Evolutionary conservation across 2,888 invertebrate species (phyloP).

Genomic region (Prosapia bicincta): DNA sequence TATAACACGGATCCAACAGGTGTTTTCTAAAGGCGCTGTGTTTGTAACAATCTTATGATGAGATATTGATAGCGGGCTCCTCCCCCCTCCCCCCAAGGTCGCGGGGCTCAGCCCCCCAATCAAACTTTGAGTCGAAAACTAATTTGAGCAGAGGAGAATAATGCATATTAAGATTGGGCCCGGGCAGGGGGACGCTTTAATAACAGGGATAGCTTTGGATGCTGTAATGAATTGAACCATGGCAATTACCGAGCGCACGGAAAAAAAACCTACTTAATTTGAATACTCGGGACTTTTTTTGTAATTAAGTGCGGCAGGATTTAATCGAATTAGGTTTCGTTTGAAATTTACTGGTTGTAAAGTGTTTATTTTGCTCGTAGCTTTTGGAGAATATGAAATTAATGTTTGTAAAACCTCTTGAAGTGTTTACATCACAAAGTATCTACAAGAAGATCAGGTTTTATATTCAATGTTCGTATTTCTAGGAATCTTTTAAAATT

Average conservation of each 20-base stretch:
- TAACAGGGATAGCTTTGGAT: conserved; percentile 20
- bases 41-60: conserved; percentile 6
- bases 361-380: no score
- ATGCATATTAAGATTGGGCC: conserved; percentile 27
- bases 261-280: not conserved
- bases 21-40: not conserved
- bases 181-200: conserved; percentile 21
- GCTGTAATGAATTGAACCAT: conserved; percentile 24
- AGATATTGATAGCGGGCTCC: conserved; percentile 20
- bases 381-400: no score
- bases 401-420: no score
- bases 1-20: not conserved
- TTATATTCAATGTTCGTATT: no score
- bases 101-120: conserved; percentile 21
- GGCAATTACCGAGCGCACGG: conserved; percentile 9
- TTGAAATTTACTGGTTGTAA: not conserved
- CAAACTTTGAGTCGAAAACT: conserved; percentile 28
- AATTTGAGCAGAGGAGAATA: conserved; percentile 29
- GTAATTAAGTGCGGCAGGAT: not conserved
- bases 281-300: not conserved
- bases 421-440: no score
- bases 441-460: no score
- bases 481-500: no score
- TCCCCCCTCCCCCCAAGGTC: conserved; percentile 19
- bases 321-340: not conserved